Conservation (phyloP, 2,797 vertebrate species). For the Pantherophis alleghaniensis region DNA sequence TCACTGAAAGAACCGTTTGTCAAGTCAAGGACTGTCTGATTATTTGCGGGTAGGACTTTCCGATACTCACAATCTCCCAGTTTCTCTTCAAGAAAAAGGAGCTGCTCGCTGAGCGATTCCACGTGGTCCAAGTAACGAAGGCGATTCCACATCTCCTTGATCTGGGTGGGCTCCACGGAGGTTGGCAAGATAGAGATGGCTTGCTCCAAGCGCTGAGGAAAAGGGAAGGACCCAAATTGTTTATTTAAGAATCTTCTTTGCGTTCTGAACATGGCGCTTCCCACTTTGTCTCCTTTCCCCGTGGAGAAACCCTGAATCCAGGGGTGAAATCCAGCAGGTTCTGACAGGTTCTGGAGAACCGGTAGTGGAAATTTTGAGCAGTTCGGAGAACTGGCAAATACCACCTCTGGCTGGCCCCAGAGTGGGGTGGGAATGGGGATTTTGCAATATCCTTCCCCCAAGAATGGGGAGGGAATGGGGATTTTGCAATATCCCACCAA, state of each 20-base stretch:
- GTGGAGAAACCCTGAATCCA: too few species aligned
- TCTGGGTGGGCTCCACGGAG: constrained; percentile 50
- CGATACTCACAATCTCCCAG: constrained; percentile 67
- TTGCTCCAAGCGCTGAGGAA: constrained; percentile 54
- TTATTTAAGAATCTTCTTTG: not conserved
- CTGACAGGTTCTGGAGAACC: too few species aligned
- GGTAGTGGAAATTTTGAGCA: too few species aligned
- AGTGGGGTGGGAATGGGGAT: too few species aligned
- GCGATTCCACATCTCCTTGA: constrained; percentile 65
- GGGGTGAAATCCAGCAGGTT: too few species aligned
- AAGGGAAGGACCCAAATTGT: not conserved
- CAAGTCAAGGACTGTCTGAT: not conserved
- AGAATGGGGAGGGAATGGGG: too few species aligned
- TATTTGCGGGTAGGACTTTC: not conserved
- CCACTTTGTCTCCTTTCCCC: not conserved
- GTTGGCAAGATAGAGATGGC: constrained; percentile 59
- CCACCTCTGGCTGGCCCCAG: too few species aligned
- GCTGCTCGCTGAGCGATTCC: constrained; percentile 69
- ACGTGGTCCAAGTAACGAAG: constrained; percentile 59
- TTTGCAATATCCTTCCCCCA: too few species aligned
- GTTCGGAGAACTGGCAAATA: too few species aligned
- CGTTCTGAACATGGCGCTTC: not conserved
- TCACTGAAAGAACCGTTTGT: not conserved
- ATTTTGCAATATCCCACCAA: too few species aligned
- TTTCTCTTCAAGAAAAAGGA: constrained; percentile 70